Evolutionary conservation across 2,888 invertebrate genomes (phyloP), one percentile per base, ranked within the genome.

Genomic region (Acronicta psi): DNA sequence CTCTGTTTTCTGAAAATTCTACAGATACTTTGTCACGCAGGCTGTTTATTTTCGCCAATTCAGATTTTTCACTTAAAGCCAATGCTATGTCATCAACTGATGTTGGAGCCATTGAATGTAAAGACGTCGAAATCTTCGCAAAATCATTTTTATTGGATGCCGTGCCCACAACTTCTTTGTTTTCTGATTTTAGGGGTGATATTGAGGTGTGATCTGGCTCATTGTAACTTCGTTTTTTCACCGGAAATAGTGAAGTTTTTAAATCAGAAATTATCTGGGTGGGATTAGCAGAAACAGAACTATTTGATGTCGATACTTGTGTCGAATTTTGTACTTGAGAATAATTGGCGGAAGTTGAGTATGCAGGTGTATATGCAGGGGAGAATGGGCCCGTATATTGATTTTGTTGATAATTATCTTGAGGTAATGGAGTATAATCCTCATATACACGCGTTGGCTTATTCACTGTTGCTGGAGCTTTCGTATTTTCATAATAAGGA

Each of bases 211-310:
- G 72, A 20, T 93, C 92, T 2, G 88, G 85, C 74, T 95, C 95
- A 80, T 92, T 95, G 69, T 96, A 96, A 34, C 92, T 94, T 38
- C 96, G 90, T 80, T 96, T 96, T 80, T 96, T 96, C 36, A 96
- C 95, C 10, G 96, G 96, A 77, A 95, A 96, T 23, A 95, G 85
- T 16, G 94, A 78, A 41, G 88, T 75, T 81, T 93, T 92, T 8
- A 91, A 77, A 45, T 91, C 88, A 20, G 85, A 59, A 34, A 83
- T 60, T 25, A 81, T 60, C 54, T 81, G 84, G 16, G 93, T 68
- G 67, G 83, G 78, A 77, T 72, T 81, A 16, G 77, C 53, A 10
- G 86, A 73, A 3, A 84, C 79, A 31, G 86, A 53, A 38, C 69
- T 64, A 59, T 75, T 80, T 20, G 85, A 51, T n/a, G 77, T 59